Evolutionary conservation across 2,113 vertebrate species (phyloP), one percentile per base, ranked within the genome.

Genomic region (Callospermophilus lateralis): DNA sequence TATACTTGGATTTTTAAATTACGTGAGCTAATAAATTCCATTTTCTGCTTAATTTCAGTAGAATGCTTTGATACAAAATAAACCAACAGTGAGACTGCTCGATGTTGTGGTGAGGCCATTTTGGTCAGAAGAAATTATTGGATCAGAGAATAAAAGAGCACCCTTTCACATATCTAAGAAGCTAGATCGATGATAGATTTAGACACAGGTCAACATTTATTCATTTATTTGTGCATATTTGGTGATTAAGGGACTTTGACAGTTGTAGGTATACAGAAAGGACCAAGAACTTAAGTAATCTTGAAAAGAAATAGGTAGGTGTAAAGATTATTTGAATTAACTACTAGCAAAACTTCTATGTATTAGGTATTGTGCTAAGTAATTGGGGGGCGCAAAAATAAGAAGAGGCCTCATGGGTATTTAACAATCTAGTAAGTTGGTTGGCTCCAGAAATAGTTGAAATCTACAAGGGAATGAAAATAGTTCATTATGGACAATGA

Each of bases 41-140:
- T 74, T 79, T 88, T 90, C 42, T 95, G 37, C 77, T 84, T 91
- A 78, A 78, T 90, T 65, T 90, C 81, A 93, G 30, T 91, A 83
- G 61, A 87, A 20, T 34, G 76, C 90, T 95, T 83, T 39, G 15
- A 74, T 93, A 68, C 7, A 79, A 61, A 89, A 70, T 30, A 68
- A 84, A 90, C 76, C 90, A 86, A 32, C 72, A 61, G 32, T 58
- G 13, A 87, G 28, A 90, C 11, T 11, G 72, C 28, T 58, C 85
- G 12, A 86, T 90, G 37, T 84, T 92, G 87, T 88, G 85, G 20
- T 77, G n/a, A 90, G 55, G 67, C 26, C 93, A 96, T 6, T 90
- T 84, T 93, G 45, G 22, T 88, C 30, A 58, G 48, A 96, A 72
- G 45, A 93, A 96, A 80, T 95, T 51, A 65, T 51, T 84, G 53